Base-by-base conservation (phyloP, 1,140 invertebrate species). In the Papilio helenus region DNA sequence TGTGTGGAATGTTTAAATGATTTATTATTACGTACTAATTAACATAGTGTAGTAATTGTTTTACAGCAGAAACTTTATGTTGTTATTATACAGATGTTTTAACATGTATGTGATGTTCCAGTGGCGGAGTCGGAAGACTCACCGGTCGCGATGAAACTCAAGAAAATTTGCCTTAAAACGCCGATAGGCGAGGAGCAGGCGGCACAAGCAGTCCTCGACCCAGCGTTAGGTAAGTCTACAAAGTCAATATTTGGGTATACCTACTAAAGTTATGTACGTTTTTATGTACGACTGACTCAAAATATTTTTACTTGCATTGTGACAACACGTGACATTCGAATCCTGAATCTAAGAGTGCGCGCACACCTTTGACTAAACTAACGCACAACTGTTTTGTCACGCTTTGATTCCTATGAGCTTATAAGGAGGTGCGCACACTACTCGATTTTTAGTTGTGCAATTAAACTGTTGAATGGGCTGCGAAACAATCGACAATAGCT, bases 151-250 rank as follows among this genome's bases (percentile, higher is more conserved):
- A 96, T 95, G 91, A 96, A 96, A 94, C 93, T 96, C 90, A 96
- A 96, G 93, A 96, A 96, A 95, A 96, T 96, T 93, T 96, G 96
- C 95, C 95, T 96, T 88, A 96, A 96, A 90, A 96, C 96, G 91
- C 96, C 96, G 84, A 95, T 96, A 79, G 94, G 95, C 89, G 96
- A 96, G 87, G 95, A 96, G 91, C 95, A 96, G 89, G 95, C 95
- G 79, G 95, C 95, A 85, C 95, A 96, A 93, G 95, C 95, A 90
- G 95, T 96, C 80, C 93, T 96, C 89, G 95, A 96, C 90, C 95
- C 95, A 83, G 95, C 95, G 91, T 94, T 96, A 95, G 95, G 95
- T 96, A 82, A 93, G 93, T 68, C 73, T 71, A 55, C 23, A 42
- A 46, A 68, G 9, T 71, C n/a, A 73, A 0, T 61, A 10, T 23